Evolutionary conservation across 2,113 vertebrate genomes (phyloP).

Genomic region (Eublepharis macularius): DNA sequence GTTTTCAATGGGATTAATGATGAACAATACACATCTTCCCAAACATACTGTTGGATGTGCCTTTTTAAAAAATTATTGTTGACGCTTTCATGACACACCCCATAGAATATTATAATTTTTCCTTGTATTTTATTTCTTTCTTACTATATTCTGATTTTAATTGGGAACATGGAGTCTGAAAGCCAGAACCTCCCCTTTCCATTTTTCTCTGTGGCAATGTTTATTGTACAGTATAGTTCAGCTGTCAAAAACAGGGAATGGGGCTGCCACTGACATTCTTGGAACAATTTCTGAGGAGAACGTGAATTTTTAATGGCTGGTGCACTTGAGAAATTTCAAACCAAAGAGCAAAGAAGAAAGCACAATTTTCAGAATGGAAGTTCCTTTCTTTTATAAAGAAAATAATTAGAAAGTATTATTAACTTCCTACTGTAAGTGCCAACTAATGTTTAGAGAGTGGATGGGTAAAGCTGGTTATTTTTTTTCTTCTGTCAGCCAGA

Average conservation of each 20-base stretch:
- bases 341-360: neutral
- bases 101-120: neutral
- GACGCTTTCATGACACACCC: neutral
- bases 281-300: slow-evolving; percentile 34
- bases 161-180: slow-evolving; percentile 15
- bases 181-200: neutral
- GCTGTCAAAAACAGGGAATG: slow-evolving; percentile 1
- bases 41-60: slow-evolving; percentile 6
- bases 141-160: neutral
- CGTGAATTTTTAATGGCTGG: slow-evolving; percentile 21
- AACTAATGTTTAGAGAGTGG: neutral
- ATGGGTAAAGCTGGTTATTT: neutral
- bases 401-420: slow-evolving; percentile 29
- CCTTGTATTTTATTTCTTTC: neutral
- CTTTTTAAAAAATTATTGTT: neutral
- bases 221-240: slow-evolving; percentile 43
- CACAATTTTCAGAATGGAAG: slow-evolving; percentile 18
- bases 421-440: neutral
- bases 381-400: slow-evolving; percentile 1
- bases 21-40: neutral
- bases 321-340: slow-evolving; percentile 23
- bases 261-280: slow-evolving; percentile 1
- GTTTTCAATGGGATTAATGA: neutral
- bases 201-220: slow-evolving; percentile 13
- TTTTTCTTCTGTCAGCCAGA: slow-evolving; percentile 24